Percentiles rank a stretch among this genome's conserved stretches.
phyloP scores from a whole-genome alignment of 37 sponge, comb jelly and placozoan species.

The Agelas oroides region DNA sequence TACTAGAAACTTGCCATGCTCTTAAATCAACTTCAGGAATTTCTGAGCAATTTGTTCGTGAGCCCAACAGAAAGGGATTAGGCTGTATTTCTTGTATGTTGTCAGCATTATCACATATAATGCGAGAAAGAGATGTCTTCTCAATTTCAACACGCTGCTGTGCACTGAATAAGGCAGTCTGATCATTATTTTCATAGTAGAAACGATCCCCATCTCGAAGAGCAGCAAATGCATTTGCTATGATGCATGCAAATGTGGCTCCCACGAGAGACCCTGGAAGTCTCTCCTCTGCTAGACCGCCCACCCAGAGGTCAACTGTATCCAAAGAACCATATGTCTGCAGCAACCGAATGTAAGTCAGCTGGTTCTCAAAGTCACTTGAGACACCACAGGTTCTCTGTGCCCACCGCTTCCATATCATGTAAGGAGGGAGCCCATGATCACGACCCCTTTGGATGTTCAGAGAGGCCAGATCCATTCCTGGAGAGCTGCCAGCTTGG shows the following conservation, averaged over 20 bases:
- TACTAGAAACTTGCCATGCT: background rate
- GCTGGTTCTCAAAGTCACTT: slow-evolving; percentile 29
- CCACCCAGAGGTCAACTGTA: slow-evolving; percentile 81
- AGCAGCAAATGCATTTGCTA: slow-evolving; percentile 77
- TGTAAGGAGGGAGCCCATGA: slow-evolving; percentile 88
- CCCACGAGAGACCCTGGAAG: slow-evolving; percentile 80
- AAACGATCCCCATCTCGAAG: slow-evolving; percentile 94
- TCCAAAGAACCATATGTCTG: slow-evolving; percentile 62
- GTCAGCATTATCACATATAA: slow-evolving; percentile 89
- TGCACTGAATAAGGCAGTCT: slow-evolving; percentile 52
- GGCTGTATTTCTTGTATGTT: slow-evolving; percentile 60
- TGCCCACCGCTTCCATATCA: slow-evolving; percentile 47
- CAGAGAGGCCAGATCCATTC: slow-evolving; percentile 76
- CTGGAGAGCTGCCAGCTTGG: background rate
- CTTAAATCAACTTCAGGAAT: slow-evolving; percentile 9
- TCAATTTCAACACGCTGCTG: slow-evolving; percentile 60
- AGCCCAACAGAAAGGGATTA: slow-evolving; percentile 42
- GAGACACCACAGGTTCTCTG: background rate
- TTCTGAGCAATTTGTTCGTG: slow-evolving; percentile 2
- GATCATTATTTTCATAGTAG: slow-evolving; percentile 79
- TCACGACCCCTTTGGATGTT: slow-evolving; percentile 92
- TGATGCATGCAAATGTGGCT: slow-evolving; percentile 88
- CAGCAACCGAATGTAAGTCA: slow-evolving; percentile 39
- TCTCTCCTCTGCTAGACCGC: slow-evolving; percentile 79
- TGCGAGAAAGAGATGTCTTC: slow-evolving; percentile 60